Evolutionary conservation across 1,140 invertebrate genomes (phyloP), one percentile per base, ranked within the genome.

Genomic region (Macrotrachela quadricornifera): DNA sequence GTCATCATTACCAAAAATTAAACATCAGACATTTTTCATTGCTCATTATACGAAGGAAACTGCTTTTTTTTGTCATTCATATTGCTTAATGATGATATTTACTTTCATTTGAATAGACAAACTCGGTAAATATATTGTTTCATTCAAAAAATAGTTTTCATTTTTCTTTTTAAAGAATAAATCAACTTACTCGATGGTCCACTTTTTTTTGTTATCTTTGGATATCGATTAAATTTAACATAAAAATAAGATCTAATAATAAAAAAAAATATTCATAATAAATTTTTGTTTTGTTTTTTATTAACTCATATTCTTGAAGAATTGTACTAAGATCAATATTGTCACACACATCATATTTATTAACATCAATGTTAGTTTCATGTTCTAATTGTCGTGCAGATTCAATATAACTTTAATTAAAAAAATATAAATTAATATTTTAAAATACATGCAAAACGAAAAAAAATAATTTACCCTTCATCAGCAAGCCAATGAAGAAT

Each of bases 301-400:
- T 8, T 30, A 30, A 30, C 57, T 80, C 80, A 66, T 83, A 92
- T 59, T 91, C 85, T 69, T 83, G 76, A 45, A 91, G 67, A 54
- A 94, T 81, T 15, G 79, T 80, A 50, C 82, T 79, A 57, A 92
- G 68, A 63, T 90, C 83, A 51, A 91, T 78, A 59, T 91, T 91
- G 59, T 92, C 86, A 69, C 86, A 91, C 1, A 90, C 74, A 61
- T 78, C 72, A 68, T 78, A 79, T 41, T 79, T 74, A 37, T 76
- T 74, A 1, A 75, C 65, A 18, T 85, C 70, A 16, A 77, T 72
- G 1, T 65, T 70, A 8, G 81, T 80, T 69, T 88, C 85, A 15
- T 68, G 68, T 14, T 68, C 66, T 41, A 85, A 68, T 1, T 66
- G 62, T 12, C 78, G 73, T 0, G 76, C 76, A 1, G 77, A 74